phyloP scores from a whole-genome alignment of 2,113 vertebrate species.

The Hiodon tergisus region DNA sequence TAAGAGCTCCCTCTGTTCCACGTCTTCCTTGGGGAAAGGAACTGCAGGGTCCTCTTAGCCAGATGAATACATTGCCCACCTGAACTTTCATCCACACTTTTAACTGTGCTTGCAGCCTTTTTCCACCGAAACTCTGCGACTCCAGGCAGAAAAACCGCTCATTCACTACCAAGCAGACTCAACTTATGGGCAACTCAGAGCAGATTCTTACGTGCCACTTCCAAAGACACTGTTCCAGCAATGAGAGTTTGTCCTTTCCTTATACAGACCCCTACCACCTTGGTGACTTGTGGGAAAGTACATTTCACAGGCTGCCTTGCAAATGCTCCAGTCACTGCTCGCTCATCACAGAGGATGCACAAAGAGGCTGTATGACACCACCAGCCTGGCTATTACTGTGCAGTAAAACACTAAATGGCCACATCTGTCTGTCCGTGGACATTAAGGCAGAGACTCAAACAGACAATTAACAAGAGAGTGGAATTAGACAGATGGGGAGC shows the following conservation, averaged over 20 bases:
- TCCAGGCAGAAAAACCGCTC: too few species aligned
- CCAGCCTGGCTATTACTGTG: not conserved
- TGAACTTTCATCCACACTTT: too few species aligned
- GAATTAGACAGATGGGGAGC: not conserved
- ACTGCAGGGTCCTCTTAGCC: too few species aligned
- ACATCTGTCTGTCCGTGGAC: not conserved
- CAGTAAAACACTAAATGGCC: too few species aligned
- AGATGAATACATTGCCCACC: too few species aligned
- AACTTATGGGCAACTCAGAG: too few species aligned
- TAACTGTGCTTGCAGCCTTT: too few species aligned
- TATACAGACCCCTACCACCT: not conserved
- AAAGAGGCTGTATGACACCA: not conserved
- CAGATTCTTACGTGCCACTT: not conserved
- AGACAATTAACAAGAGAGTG: not conserved
- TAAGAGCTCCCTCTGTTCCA: too few species aligned
- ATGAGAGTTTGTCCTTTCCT: not conserved
- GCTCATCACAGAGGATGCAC: not conserved
- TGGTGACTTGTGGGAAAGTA: not conserved
- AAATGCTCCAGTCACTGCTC: not conserved
- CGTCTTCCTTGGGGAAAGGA: too few species aligned
- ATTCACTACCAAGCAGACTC: too few species aligned
- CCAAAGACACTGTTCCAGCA: not conserved
- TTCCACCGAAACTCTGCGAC: too few species aligned
- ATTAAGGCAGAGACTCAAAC: not conserved
- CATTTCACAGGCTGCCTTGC: not conserved